phyloP scores from a whole-genome alignment of 2,797 vertebrate species.

The Oceanodroma leucorhoa region DNA sequence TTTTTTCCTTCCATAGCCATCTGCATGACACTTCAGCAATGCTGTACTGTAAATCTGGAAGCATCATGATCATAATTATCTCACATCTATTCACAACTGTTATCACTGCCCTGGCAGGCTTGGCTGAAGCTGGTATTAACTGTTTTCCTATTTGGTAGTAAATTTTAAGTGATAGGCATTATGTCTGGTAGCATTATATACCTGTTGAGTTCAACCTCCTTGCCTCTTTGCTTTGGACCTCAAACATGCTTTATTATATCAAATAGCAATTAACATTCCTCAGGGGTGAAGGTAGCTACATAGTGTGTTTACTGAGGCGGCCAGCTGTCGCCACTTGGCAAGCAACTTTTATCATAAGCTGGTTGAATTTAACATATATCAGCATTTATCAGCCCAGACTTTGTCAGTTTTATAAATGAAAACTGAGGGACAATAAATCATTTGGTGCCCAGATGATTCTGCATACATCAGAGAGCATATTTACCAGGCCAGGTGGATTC shows the following conservation, averaged over 20 bases:
- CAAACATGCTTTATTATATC: conserved; percentile 69
- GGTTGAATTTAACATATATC: conserved; percentile 81
- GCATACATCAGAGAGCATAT: conserved; percentile 4
- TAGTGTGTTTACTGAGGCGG: conserved; percentile 77
- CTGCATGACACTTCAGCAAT: not conserved
- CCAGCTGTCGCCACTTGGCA: conserved; percentile 83
- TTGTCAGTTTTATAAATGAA: conserved; percentile 84
- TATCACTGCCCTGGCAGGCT: not conserved
- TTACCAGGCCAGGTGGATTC: conserved; percentile 5
- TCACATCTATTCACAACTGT: not conserved
- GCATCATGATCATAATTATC: not conserved
- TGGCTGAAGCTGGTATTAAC: not conserved
- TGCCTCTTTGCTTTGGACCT: conserved; percentile 61
- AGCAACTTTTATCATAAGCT: conserved; percentile 81
- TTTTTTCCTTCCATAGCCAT: not conserved
- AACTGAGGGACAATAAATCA: conserved; percentile 75
- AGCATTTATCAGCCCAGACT: conserved; percentile 77
- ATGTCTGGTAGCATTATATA: not conserved
- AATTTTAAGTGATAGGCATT: not conserved
- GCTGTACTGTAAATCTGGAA: not conserved
- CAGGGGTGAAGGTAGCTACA: conserved; percentile 74
- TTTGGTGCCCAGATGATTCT: conserved; percentile 32
- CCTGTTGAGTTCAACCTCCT: not conserved
- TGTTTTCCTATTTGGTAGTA: not conserved
- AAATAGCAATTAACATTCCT: conserved; percentile 82